Base-by-base conservation (phyloP, 2,888 invertebrate species). In the Napeogenes sylphis region DNA sequence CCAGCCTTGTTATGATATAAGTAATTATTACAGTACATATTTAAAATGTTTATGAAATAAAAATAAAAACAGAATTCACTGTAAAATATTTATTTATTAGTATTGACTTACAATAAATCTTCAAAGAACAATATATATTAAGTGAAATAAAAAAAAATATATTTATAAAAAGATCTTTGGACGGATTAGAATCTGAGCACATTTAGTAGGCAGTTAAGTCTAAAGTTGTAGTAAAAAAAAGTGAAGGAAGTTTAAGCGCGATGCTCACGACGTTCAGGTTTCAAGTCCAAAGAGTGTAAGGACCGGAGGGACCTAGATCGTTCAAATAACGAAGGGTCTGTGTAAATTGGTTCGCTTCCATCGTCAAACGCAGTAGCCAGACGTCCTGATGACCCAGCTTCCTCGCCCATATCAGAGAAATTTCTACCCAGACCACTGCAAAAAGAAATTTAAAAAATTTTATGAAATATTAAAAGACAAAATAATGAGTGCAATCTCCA, bases 281-380 rank as follows among this genome's bases (percentile, higher is more conserved):
- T 88, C 76, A 90, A 73, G 70, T 93, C 92, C 74, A 94, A 86
- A 59, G 93, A 94, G 72, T 94, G 91, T 56, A 94, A 84, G 67
- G 93, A 94, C 70, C 94, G 90, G 45, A 94, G 89, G 58, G 94
- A 96, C 77, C 95, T 92, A 42, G 96, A 95, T 71, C 96, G 92
- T 85, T 97, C 97, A 78, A 97, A 97, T 46, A 97, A 90, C 2
- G 97, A 96, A 0, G 97, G 97, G 85, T 97, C 97, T 0, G 97
- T 97, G 85, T 97, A 97, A 73, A 97, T 97, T 0, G 97, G 97
- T 81, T 97, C 97, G 79, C 97, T 97, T 46, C 97, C 97, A 81
- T 97, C 96, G 78, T 95, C 96, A 77, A 96, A 96, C 14, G 91
- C 90, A 65, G 80, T 89, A 3, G 90, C 88, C 64, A 90, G 71